phyloP scores from a whole-genome alignment of 2,888 invertebrate species.

The Aporophyla lueneburgensis region DNA sequence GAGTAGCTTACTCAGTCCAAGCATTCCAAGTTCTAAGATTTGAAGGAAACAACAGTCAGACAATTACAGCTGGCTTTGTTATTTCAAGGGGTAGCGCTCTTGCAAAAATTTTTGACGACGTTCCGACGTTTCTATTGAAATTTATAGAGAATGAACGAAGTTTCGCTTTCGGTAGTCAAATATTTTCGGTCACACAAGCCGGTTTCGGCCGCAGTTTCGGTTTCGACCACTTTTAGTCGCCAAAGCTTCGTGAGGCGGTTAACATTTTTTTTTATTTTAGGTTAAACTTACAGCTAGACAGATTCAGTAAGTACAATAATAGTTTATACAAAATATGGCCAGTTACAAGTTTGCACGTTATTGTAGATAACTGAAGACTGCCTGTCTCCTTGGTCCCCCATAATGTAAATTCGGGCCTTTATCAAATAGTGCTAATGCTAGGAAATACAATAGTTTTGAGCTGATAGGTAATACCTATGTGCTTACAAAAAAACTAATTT shows the following conservation, averaged over 20 bases:
- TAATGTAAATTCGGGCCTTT: neutral
- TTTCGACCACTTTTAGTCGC: neutral
- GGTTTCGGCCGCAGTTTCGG: neutral
- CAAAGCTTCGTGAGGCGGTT: no score
- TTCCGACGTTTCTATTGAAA: conserved; percentile 56
- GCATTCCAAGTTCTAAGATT: conserved; percentile 59
- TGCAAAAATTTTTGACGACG: conserved; percentile 52
- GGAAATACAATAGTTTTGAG: no score
- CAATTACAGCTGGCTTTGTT: conserved; percentile 71
- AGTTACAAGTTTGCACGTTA: neutral
- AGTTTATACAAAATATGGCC: no score
- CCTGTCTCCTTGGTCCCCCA: neutral
- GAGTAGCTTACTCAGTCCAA: conserved; percentile 59
- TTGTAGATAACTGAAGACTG: neutral
- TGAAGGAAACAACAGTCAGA: conserved; percentile 63
- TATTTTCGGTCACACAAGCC: neutral
- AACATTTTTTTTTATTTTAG: no score
- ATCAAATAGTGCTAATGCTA: neutral
- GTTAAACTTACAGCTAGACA: no score
- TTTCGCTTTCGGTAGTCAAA: neutral
- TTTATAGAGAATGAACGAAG: neutral
- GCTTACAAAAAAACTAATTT: no score
- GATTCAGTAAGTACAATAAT: no score
- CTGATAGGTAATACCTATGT: no score
- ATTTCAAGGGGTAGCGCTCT: conserved; percentile 65